These are phyloP conservation scores for Nephrotoma flavescens DNA, from an alignment of 2,888 invertebrate genomes.

Conservation along the genomic window DNA sequence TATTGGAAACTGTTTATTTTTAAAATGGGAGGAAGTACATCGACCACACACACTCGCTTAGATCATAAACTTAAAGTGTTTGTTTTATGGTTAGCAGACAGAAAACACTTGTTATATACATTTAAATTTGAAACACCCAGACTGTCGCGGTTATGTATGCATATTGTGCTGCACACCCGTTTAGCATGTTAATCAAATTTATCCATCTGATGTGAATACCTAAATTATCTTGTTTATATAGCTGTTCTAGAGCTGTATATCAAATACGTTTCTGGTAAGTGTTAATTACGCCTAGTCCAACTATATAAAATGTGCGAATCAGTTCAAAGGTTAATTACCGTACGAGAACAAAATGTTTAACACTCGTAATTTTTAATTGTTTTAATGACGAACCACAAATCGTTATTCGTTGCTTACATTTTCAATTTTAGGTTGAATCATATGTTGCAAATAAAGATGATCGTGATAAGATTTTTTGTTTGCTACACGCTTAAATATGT, in stretches of 20 bases:
- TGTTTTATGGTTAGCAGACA: not conserved
- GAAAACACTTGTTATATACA: not conserved
- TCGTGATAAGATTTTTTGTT: no score
- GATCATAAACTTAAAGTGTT: not conserved
- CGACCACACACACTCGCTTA: not conserved
- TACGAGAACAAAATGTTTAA: not conserved
- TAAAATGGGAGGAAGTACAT: not conserved
- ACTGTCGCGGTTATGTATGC: not conserved
- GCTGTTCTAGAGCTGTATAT: not conserved
- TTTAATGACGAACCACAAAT: not conserved
- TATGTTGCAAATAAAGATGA: not conserved
- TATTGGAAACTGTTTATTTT: not conserved
- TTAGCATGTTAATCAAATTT: not conserved
- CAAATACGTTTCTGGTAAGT: not conserved
- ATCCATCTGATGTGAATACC: not conserved
- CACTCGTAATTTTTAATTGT: not conserved
- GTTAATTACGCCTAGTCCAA: not conserved
- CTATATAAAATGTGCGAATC: not conserved
- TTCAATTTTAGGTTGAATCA: not conserved
- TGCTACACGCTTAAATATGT: not conserved
- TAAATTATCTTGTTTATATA: no score
- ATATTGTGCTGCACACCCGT: not conserved
- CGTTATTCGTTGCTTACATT: not conserved
- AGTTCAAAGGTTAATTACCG: not conserved
- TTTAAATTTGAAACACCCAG: not conserved